Evolutionary conservation across 2,113 vertebrate species (phyloP).

Genomic region (Planiliza haematocheilus): DNA sequence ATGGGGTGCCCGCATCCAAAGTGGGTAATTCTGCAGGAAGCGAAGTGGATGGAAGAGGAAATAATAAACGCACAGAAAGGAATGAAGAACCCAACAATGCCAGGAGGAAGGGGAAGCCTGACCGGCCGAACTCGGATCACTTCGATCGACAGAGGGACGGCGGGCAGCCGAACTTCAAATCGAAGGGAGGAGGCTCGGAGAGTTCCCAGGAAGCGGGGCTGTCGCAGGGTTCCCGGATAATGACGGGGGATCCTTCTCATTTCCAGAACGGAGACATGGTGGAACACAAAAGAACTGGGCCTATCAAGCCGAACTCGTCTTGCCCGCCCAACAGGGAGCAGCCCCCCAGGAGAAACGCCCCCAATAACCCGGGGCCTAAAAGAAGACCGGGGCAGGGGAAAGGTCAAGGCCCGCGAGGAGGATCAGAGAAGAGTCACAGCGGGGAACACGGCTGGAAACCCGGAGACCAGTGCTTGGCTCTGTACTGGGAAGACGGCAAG

Average conservation of each 20-base stretch:
- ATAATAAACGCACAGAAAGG: constrained; percentile 62
- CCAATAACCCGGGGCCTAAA: constrained; percentile 87
- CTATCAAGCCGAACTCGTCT: constrained; percentile 86
- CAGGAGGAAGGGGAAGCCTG: constrained; percentile 85
- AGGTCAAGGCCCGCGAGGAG: constrained; percentile 83
- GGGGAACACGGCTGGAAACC: constrained; percentile 87
- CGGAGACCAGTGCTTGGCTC: constrained; percentile 95
- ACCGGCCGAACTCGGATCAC: constrained; percentile 86
- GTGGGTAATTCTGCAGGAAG: constrained; percentile 71
- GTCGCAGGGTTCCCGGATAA: constrained; percentile 74
- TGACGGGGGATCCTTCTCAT: constrained; percentile 48
- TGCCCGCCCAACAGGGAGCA: constrained; percentile 82
- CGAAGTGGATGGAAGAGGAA: constrained; percentile 77
- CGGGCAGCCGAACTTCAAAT: constrained; percentile 81
- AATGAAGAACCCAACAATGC: constrained; percentile 83
- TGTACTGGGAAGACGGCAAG: constrained; percentile 99
- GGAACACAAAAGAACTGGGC: constrained; percentile 90
- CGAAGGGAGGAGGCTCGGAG: constrained; percentile 84
- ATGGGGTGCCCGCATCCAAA: constrained; percentile 84
- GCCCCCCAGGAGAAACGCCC: constrained; percentile 80
- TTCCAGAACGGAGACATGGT: constrained; percentile 90
- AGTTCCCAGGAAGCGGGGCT: constrained; percentile 81
- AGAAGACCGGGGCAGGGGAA: constrained; percentile 87
- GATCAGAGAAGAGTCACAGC: constrained; percentile 82
- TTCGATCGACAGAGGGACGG: constrained; percentile 85